Evolutionary conservation across 2,797 vertebrate species (phyloP).

Genomic region (Danio aesculapii): DNA sequence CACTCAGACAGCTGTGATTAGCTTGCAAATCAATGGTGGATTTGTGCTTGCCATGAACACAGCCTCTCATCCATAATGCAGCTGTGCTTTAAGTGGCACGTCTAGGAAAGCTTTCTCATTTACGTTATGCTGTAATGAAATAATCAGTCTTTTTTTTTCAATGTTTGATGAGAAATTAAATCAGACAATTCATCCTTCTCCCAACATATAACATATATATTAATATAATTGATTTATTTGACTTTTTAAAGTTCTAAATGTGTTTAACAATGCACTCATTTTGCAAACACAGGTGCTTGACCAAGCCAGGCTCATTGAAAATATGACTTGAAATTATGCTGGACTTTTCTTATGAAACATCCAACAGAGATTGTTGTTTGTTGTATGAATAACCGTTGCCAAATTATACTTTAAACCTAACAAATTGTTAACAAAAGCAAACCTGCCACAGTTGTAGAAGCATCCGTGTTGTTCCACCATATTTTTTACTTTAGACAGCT

Average conservation of each 20-base stretch:
- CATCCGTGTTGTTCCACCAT: no score
- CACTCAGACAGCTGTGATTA: slow-evolving; percentile 72
- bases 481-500: no score
- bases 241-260: background rate
- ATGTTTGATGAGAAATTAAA: slow-evolving; percentile 51
- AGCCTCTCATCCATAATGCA: slow-evolving; percentile 79
- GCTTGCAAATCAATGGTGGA: slow-evolving; percentile 77
- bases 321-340: no score
- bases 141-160: slow-evolving; percentile 80
- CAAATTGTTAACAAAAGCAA: no score
- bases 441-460: no score
- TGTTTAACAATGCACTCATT: no score
- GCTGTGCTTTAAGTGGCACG: slow-evolving; percentile 69
- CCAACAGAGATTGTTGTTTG: no score
- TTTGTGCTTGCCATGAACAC: slow-evolving; percentile 69
- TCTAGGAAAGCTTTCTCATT: slow-evolving; percentile 70
- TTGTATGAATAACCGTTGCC: no score
- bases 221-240: slow-evolving; percentile 13
- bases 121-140: slow-evolving; percentile 74
- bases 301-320: no score
- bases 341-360: no score
- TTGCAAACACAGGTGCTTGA: no score
- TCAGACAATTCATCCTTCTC: slow-evolving; percentile 50
- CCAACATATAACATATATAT: background rate
- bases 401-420: no score